Base-by-base conservation (phyloP, 2,113 vertebrate genomes). In the Cheirogaleus medius region DNA sequence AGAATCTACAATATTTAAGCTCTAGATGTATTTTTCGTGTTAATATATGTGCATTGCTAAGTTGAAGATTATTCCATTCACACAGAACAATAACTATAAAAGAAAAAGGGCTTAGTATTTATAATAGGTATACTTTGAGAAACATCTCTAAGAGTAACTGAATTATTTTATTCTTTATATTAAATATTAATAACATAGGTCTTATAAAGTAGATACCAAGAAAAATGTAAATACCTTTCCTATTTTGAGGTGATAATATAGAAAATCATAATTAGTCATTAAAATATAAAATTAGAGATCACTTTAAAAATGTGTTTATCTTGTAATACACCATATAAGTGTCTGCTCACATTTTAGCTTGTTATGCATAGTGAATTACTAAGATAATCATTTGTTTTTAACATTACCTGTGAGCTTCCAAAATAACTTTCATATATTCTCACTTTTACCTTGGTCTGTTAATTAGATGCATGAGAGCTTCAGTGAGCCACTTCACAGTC, bases 361-460 rank as follows among this genome's bases (percentile, higher is more conserved):
- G 20, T 90, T 90, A 64, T 63, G 29, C 39, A 42, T 15, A 88
- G 32, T 78, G 73, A 97, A 58, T 78, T 77, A 64, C 44, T 60
- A 66, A 37, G 47, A 69, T 94, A 47, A 84, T 95, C 32, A 82
- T 94, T 93, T 95, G 34, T 91, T 96, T 97, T 74, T 66, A 68
- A 71, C 47, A 94, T 88, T 85, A 69, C 92, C 88, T 85, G 8
- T 95, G 84, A 97, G 23, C 74, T 92, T 95, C 71, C 83, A 80
- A 47, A 91, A 68, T 76, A 52, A 64, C 69, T 97, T 82, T 90
- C 49, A 92, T 44, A 93, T 69, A 42, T 73, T 94, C 39, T 84
- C 58, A 85, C 83, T 82, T 96, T 94, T 69, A 71, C 29, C 58
- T n/a, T 83, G 14, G 78, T 80, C 69, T 98, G 63, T 80, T 97